Evolutionary conservation across 2,888 invertebrate genomes (phyloP).

Genomic region (Ochropacha duplaris): DNA sequence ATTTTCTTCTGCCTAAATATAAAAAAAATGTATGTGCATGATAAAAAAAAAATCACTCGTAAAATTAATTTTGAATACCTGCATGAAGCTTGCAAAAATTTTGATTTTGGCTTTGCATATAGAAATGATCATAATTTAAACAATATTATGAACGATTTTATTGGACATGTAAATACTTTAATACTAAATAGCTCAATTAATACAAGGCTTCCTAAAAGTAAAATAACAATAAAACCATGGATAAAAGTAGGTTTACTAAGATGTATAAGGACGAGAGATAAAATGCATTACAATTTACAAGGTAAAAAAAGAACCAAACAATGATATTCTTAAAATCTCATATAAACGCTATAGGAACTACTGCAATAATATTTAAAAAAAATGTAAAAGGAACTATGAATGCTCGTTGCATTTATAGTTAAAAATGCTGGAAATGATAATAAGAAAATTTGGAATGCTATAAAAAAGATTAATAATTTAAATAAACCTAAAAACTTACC

Average conservation of each 20-base stretch:
- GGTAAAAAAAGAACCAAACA: conserved; percentile 7
- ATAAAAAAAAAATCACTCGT: neutral
- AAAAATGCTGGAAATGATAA: conserved; percentile 1
- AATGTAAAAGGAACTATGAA: conserved; percentile 7
- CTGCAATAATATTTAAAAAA: conserved; percentile 9
- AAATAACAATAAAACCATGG: conserved; percentile 15
- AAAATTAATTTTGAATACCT: neutral
- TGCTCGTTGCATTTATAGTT: neutral
- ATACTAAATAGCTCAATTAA: conserved; percentile 1
- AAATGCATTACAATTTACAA: conserved; percentile 6
- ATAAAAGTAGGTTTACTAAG: conserved; percentile 12
- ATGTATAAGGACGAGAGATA: conserved; percentile 2
- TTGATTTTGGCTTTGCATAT: neutral
- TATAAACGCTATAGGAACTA: conserved; percentile 10
- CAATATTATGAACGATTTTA: neutral
- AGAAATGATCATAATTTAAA: neutral
- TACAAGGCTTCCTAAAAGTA: conserved; percentile 6
- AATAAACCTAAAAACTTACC: neutral
- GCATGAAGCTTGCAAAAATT: neutral
- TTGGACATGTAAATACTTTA: conserved; percentile 2
- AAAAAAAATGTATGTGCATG: neutral
- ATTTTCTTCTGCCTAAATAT: neutral
- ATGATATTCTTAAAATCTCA: no score
- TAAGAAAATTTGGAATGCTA: conserved; percentile 6
- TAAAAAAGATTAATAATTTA: conserved; percentile 1